Percentiles rank a stretch among this genome's conserved stretches.
Conservation (phyloP, 1,140 invertebrate genomes). For the Aphis craccivora region DNA sequence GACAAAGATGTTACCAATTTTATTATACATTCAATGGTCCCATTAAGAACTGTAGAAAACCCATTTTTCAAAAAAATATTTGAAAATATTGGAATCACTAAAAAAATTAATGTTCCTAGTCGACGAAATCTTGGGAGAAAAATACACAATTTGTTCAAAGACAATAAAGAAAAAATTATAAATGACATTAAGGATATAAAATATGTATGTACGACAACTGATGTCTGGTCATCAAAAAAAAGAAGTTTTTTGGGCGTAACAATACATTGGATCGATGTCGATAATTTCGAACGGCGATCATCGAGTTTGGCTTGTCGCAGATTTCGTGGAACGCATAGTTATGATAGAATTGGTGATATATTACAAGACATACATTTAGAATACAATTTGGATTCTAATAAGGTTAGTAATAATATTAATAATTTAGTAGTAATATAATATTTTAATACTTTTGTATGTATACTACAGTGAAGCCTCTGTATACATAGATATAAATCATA, state of each 20-base stretch:
- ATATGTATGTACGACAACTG: background rate
- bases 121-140: background rate
- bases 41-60: no score
- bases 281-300: background rate
- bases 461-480: no score
- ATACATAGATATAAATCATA: no score
- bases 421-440: no score
- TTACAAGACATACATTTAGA: no score
- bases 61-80: no score
- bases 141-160: background rate
- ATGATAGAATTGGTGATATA: no score
- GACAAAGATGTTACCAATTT: no score
- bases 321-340: background rate
- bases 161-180: background rate
- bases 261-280: background rate
- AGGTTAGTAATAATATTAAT: no score
- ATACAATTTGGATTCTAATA: no score
- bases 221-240: background rate
- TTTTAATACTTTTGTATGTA: no score
- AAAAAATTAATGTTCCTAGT: background rate
- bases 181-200: background rate
- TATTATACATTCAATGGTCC: no score
- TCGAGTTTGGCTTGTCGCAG: background rate
- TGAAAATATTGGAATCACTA: background rate
- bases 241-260: background rate